These are phyloP conservation scores for Ennomos quercinarius DNA, from an alignment of 2,888 invertebrate species.

Conservation along the genomic window DNA sequence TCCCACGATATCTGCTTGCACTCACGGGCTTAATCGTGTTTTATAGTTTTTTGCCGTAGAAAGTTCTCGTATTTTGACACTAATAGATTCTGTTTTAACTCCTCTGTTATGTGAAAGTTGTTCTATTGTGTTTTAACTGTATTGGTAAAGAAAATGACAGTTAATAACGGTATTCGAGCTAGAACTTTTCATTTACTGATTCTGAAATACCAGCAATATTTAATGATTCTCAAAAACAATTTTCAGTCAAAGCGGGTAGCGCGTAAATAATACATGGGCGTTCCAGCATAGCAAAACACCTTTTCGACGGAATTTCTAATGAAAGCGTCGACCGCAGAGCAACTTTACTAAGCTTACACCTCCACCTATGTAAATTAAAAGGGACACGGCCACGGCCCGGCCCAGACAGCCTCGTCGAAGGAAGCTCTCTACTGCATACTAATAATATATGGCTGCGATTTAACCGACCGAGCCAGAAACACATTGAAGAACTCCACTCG, in stretches of 20 bases:
- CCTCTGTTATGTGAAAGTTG: conserved; percentile 20
- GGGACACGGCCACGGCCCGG: conserved; percentile 66
- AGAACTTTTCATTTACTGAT: too few species aligned
- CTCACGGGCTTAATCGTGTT: conserved; percentile 47
- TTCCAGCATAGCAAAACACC: conserved; percentile 32
- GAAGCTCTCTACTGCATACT: conserved; percentile 72
- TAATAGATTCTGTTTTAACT: conserved; percentile 23
- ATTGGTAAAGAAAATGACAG: conserved; percentile 2
- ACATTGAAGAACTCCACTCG: conserved; percentile 28
- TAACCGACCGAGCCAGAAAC: conserved; percentile 58
- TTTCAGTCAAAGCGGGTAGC: conserved; percentile 20
- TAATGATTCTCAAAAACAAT: conserved; percentile 17
- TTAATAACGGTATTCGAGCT: not conserved
- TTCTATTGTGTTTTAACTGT: conserved; percentile 7
- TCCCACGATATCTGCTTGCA: conserved; percentile 59
- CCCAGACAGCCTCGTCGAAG: conserved; percentile 64
- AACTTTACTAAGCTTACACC: conserved; percentile 38
- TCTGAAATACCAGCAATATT: conserved; percentile 5
- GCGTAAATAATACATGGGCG: conserved; percentile 36
- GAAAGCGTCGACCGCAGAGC: conserved; percentile 35
- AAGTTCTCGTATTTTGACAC: conserved; percentile 31
- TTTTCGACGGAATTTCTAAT: conserved; percentile 47
- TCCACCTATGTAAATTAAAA: conserved; percentile 63
- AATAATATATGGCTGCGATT: conserved; percentile 68
- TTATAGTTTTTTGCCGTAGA: conserved; percentile 33